Base-by-base conservation (phyloP, 2,113 vertebrate genomes). In the Phyllostomus hastatus region DNA sequence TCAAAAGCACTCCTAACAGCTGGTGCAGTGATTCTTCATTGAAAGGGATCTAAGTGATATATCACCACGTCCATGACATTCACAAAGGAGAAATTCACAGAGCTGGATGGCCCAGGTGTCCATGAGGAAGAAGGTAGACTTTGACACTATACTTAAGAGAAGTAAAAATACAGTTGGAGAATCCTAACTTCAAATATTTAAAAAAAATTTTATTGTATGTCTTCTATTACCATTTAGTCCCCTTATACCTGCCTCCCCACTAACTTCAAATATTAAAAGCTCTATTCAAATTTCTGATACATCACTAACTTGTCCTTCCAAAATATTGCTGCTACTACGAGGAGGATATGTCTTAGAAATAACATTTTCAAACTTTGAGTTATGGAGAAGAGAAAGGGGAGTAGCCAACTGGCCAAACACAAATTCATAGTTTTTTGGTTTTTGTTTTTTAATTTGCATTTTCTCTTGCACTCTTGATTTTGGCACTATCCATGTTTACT, bases 381-480 rank as follows among this genome's bases (percentile, higher is more conserved):
- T 87, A 78, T 48, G 38, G 33, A 61, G 35, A 73, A 90, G 54
- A 9, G 35, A 91, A 33, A 54, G 59, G 88, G 3, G 28, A 50
- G 16, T 24, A 86, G 52, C 35, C 31, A 82, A 10, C 4, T 94
- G 66, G 64, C 19, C 20, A 96, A 64, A 28, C 91, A 95, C 54
- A 86, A 79, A 84, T 86, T 96, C 91, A 50, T 19, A 78, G 80
- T 95, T 90, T 48, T 83, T 43, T 43, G 43, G 43, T 1, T n/a
- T 92, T 26, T 64, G 46, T 57, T 14, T 14, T 50, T 24, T 4
- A 28, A 46, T 26, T 52, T 4, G 1, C 54, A 15, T 59, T 92
- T 95, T 94, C 57, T 80, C 26, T 94, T 95, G 46, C 17, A 66
- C 38, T 43, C n/a, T 94, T 87, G 70, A 91, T 87, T 92, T 81